These are phyloP conservation scores for Hecatera dysodea DNA, from an alignment of 2,888 invertebrate species.

Conservation along the genomic window DNA sequence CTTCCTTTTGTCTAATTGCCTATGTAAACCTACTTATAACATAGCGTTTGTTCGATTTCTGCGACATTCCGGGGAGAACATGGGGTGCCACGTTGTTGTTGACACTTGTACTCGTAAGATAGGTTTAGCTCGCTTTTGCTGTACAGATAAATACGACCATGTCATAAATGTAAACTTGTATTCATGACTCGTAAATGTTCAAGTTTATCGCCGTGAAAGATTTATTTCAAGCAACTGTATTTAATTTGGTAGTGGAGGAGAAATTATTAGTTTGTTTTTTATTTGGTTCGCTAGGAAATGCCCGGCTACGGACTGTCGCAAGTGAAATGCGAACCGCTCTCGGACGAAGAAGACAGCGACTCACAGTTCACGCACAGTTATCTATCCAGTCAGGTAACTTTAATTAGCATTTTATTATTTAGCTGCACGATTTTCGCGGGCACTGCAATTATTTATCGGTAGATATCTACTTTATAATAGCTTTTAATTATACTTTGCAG, in stretches of 20 bases:
- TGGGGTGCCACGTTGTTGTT: constrained; percentile 68
- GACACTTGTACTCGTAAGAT: constrained; percentile 58
- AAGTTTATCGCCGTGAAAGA: constrained; percentile 16
- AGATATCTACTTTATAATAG: constrained; percentile 6
- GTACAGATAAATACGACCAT: constrained; percentile 22
- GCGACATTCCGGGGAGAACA: constrained; percentile 73
- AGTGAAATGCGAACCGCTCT: constrained; percentile 84
- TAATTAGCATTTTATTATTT: constrained; percentile 50
- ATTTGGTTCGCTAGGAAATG: constrained; percentile 79
- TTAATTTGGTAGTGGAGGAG: neutral
- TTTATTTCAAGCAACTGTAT: constrained; percentile 13
- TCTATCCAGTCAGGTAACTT: constrained; percentile 76
- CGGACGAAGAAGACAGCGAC: constrained; percentile 82
- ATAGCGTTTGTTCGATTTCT: constrained; percentile 78
- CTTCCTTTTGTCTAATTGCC: constrained; percentile 89
- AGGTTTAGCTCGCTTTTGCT: constrained; percentile 47
- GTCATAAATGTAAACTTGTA: constrained; percentile 27
- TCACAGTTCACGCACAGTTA: constrained; percentile 77
- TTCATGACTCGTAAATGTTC: constrained; percentile 19
- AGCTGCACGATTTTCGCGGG: constrained; percentile 35
- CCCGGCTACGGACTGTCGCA: constrained; percentile 76
- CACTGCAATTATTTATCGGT: constrained; percentile 31
- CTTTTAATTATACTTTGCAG: constrained; percentile 32
- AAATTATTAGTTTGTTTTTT: constrained; percentile 19
- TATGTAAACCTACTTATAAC: constrained; percentile 84